Evolutionary conservation across 1,140 invertebrate genomes (phyloP).

Genomic region (Plutomurus gul): DNA sequence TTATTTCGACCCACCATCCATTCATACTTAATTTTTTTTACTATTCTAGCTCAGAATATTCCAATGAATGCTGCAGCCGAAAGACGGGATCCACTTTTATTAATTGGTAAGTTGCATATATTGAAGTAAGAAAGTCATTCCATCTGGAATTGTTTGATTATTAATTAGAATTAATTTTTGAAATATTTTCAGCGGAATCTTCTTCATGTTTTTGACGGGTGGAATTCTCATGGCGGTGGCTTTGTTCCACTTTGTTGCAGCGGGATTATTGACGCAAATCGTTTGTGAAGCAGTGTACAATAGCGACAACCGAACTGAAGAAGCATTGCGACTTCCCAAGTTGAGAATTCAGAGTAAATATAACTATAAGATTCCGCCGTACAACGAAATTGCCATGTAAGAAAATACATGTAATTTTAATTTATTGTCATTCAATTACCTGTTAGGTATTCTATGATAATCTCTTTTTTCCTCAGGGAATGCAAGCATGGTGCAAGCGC

Average conservation of each 20-base stretch:
- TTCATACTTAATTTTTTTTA: too few species aligned
- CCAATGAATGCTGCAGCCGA: slow-evolving; percentile 49
- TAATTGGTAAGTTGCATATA: slow-evolving; percentile 39
- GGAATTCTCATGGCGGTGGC: slow-evolving; percentile 26
- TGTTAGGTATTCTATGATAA: background rate
- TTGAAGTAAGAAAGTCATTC: background rate
- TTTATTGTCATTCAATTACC: background rate
- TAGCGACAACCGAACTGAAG: slow-evolving; percentile 49
- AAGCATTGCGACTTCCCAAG: slow-evolving; percentile 38
- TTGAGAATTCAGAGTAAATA: slow-evolving; percentile 31
- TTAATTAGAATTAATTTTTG: background rate
- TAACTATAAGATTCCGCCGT: slow-evolving; percentile 44
- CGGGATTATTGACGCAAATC: slow-evolving; percentile 42
- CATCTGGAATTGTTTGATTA: background rate
- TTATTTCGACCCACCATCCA: too few species aligned
- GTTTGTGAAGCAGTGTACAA: slow-evolving; percentile 43
- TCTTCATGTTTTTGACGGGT: slow-evolving; percentile 44
- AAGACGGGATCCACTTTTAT: slow-evolving; percentile 46
- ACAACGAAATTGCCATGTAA: slow-evolving; percentile 34
- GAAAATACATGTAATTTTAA: background rate
- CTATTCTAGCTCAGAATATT: slow-evolving; percentile 47
- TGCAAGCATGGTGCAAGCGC: slow-evolving; percentile 38
- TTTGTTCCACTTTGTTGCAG: slow-evolving; percentile 36
- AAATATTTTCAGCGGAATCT: slow-evolving; percentile 42
- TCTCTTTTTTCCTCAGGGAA: background rate